phyloP scores from a whole-genome alignment of 1,140 invertebrate species.

The Trissolcus basalis region DNA sequence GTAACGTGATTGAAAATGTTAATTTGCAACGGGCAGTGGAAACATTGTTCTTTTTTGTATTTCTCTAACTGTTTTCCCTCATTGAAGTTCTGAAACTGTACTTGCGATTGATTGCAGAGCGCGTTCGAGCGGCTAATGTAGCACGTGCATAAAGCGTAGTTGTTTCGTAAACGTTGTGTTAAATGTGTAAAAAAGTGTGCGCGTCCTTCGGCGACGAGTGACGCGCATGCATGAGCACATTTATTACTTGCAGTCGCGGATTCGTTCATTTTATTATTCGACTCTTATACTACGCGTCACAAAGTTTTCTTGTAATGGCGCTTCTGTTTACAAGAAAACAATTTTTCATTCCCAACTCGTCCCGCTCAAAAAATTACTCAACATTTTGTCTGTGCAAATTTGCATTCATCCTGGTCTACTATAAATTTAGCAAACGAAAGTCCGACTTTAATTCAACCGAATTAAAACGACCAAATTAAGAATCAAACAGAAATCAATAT shows the following conservation, averaged over 20 bases:
- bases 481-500: too few relatives aligned
- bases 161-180: constrained; percentile 47
- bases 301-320: constrained; percentile 38
- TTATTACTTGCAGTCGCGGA: constrained; percentile 19
- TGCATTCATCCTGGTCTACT: too few relatives aligned
- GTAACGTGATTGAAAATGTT: too few relatives aligned
- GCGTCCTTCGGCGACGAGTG: constrained; percentile 50
- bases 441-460: too few relatives aligned
- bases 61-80: constrained; percentile 1
- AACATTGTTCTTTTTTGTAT: neutral
- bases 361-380: too few relatives aligned
- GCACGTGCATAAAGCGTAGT: constrained; percentile 46
- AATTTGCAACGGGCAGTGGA: too few relatives aligned
- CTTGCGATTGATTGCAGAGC: constrained; percentile 21
- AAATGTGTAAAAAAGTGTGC: constrained; percentile 49
- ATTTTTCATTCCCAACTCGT: too few relatives aligned
- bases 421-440: too few relatives aligned
- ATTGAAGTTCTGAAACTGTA: neutral
- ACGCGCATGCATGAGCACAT: constrained; percentile 44
- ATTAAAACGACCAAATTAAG: too few relatives aligned
- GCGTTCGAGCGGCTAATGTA: constrained; percentile 33
- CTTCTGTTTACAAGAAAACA: constrained; percentile 1
- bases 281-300: constrained; percentile 38
- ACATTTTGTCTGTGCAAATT: too few relatives aligned
- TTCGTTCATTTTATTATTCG: constrained; percentile 25